phyloP scores from a whole-genome alignment of 2,797 vertebrate species.

The Coilia nasus region DNA sequence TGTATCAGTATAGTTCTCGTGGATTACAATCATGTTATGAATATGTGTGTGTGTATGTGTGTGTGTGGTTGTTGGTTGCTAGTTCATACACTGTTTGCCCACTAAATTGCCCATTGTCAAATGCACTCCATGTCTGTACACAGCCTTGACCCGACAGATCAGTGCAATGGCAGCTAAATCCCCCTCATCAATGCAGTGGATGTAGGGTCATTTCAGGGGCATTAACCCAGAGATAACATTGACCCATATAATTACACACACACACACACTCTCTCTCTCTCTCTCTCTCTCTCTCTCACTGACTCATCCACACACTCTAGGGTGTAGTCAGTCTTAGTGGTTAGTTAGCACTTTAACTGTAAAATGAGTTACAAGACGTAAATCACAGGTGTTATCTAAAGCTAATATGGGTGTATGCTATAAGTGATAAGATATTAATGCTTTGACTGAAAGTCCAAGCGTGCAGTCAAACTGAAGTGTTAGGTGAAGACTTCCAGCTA shows the following conservation, averaged over 20 bases:
- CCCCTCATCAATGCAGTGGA: not conserved
- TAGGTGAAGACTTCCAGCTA: not conserved
- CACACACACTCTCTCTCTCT: not conserved
- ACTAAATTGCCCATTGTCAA: slow-evolving; percentile 14
- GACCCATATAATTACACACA: not conserved
- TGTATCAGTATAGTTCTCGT: too few species aligned
- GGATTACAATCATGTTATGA: too few species aligned
- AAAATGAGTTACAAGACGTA: not conserved
- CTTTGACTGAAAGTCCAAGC: not conserved
- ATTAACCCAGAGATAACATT: slow-evolving; percentile 18
- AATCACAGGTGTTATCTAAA: not conserved
- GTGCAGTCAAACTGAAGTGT: not conserved
- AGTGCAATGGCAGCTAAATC: not conserved
- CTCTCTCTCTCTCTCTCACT: slow-evolving; percentile 29
- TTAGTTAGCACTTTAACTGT: not conserved
- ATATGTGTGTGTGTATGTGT: too few species aligned
- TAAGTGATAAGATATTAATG: not conserved
- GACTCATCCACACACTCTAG: not conserved
- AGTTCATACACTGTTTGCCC: not conserved
- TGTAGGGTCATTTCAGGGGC: not conserved
- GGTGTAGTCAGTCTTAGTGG: not conserved
- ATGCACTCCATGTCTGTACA: not conserved
- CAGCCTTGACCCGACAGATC: not conserved
- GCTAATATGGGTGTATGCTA: not conserved
- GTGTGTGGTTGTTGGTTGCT: not conserved